Evolutionary conservation across 2,797 vertebrate species (phyloP), one percentile per base, ranked within the genome.

Genomic region (Schizothorax lantsangensis): DNA sequence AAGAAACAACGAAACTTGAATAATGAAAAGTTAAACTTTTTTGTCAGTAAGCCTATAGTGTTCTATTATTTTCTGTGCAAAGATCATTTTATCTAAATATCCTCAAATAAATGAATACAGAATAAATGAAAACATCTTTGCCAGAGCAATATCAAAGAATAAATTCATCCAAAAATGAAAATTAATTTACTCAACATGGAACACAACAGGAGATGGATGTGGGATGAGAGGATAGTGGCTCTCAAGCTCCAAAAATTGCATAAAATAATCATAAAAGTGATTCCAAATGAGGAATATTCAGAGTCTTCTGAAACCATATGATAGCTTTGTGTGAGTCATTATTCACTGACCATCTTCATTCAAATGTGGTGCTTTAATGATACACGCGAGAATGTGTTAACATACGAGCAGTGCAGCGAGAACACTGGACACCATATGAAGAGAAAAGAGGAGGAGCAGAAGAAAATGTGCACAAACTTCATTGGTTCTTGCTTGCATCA

Each of bases 211-310:
- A 47, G 40, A 73, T 73, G 6, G 15, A 75, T 52, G 45, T 52
- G 45, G 47, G 26, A 75, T 21, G 45, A 75, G 17, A 49, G n/a
- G 26, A 77, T 36, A 36, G 17, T 21, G 21, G 74, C 74, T 54
- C 47, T 54, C 19, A 77, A 33, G 74, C 19, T 77, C 17, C 30
- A 54, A 54, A 52, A 21, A 54, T 19, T 19, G 17, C 26, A 77
- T 54, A 21, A 77, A 77, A 52, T 4, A 33, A 77, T 52, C n/a
- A 77, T 52, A 77, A 77, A 77, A 52, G 30, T 33, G 47, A 8
- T 64, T 75, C 9, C 17, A 49, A 75, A 33, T 52, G 73, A 75
- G 73, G 43, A 47, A 15, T 45, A 72, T 72, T 72, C 71, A 45
- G 66, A 40, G 11, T 49, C 45, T 30, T 74, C 43, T 74, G 2